Evolutionary conservation across 1,140 invertebrate genomes (phyloP), one percentile per base, ranked within the genome.

Genomic region (Panulirus ornatus): DNA sequence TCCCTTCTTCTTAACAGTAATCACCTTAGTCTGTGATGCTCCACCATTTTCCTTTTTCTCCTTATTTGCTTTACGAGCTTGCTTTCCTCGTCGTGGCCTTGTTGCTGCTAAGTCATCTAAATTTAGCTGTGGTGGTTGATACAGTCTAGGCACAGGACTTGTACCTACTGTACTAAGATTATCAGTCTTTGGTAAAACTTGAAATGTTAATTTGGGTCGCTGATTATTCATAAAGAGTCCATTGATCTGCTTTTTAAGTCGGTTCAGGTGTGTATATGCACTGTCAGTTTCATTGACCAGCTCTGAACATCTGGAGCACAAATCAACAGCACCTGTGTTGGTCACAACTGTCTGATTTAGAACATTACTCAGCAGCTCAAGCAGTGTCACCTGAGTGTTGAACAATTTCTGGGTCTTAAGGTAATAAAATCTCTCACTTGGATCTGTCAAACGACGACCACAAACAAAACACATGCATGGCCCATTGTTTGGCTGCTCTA

Each of bases 401-500:
- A 87, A 87, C 38, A 87, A 63, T 22, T 87, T 87, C 42, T 87
- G 85, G 8, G 44, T 58, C 34, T 87, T 87, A 16, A 87, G 34
- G 22, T 87, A 87, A 40, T 75, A 54, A 42, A 66, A 87, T n/a
- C 85, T 51, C 38, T 87, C 85, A 11, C 44, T 58, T 22, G 85
- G 85, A 66, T 87, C 85, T 11, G 51, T 44, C 40, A 87, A 58
- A 8, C 63, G 44, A 38, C 75, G 85, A 1, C 85, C 85, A 79
- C 85, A 79, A 16, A 87, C 27, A 87, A 87, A 87, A 27, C 85
- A 87, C 27, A 63, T 63, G 54, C 85, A 87, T 38, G 85, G 85
- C 11, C 85, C 85, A 76, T 78, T 66, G 75, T 87, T 87, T 38
- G 85, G 85, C 27, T 87, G 85, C 16, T 87, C 85, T 6, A 87